Conservation (phyloP, 2,888 invertebrate genomes). For the Listrodromus nycthemerus region DNA sequence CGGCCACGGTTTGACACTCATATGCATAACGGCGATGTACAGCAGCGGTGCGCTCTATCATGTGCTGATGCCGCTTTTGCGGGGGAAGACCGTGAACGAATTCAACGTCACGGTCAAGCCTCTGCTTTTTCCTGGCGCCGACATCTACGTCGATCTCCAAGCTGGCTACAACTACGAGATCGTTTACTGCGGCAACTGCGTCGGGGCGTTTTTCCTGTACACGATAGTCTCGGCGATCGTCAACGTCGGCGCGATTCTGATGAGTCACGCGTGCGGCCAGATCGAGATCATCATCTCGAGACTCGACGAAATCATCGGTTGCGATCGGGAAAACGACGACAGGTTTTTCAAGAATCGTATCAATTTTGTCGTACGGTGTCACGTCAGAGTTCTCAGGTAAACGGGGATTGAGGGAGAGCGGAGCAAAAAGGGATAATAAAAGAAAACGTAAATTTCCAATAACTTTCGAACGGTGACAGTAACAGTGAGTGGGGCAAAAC, state of each 20-base stretch:
- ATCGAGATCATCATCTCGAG: conserved; percentile 67
- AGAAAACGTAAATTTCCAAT: no score
- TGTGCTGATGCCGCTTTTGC: conserved; percentile 67
- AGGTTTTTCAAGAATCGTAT: conserved; percentile 16
- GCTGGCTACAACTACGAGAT: conserved; percentile 71
- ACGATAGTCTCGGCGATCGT: conserved; percentile 66
- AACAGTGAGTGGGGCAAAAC: no score
- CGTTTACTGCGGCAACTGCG: conserved; percentile 61
- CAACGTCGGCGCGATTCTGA: conserved; percentile 70
- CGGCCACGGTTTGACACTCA: conserved; percentile 56
- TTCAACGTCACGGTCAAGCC: conserved; percentile 64
- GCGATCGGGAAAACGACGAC: not conserved
- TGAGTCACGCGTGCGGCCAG: conserved; percentile 72
- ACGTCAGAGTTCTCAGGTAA: conserved; percentile 54
- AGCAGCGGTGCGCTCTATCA: conserved; percentile 70
- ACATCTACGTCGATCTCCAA: conserved; percentile 63
- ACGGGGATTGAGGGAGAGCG: no score
- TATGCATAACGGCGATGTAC: conserved; percentile 66
- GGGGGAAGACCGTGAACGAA: conserved; percentile 47
- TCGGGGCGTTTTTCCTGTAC: conserved; percentile 60
- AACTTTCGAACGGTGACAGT: no score
- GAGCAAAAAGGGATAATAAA: no score
- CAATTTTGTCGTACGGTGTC: conserved; percentile 39
- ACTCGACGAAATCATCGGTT: conserved; percentile 48
- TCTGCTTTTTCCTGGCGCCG: conserved; percentile 55